A percentile compares a stretch with the other conserved stretches of the same genome.
phyloP scores from a whole-genome alignment of 2,113 vertebrate genomes.

The Acrocephalus arundinaceus region DNA sequence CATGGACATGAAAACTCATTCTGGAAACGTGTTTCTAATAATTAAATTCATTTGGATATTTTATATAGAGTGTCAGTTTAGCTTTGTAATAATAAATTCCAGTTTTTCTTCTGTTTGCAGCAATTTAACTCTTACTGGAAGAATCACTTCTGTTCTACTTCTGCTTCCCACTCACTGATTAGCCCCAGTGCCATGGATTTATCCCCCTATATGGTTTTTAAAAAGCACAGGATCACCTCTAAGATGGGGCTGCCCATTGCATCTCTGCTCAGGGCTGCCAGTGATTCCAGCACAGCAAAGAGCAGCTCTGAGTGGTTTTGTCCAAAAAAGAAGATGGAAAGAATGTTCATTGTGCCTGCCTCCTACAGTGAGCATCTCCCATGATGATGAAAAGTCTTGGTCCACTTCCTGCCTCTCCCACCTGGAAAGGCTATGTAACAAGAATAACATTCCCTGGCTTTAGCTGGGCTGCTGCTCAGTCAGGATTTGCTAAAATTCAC shows the following conservation, averaged over 20 bases:
- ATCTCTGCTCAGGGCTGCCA: background rate
- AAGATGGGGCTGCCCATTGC: background rate
- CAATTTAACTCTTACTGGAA: background rate
- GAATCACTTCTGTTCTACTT: background rate
- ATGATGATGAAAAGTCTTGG: background rate
- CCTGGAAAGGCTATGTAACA: background rate
- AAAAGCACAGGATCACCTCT: background rate
- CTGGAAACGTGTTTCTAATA: constrained; percentile 11
- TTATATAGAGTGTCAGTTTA: background rate
- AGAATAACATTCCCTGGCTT: background rate
- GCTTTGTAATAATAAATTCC: background rate
- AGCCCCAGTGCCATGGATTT: background rate
- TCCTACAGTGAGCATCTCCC: background rate
- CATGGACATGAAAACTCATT: background rate
- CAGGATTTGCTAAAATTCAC: background rate
- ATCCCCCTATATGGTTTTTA: background rate
- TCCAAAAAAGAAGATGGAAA: background rate
- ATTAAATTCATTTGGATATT: constrained; percentile 12
- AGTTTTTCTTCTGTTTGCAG: background rate
- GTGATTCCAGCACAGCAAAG: background rate
- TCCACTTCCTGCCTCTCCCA: background rate
- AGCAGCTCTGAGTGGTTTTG: background rate
- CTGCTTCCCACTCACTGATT: background rate
- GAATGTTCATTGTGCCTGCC: background rate
- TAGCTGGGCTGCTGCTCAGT: background rate